Base-by-base conservation (phyloP, 35 echinoderm and acorn worm genomes). In the Antedon bifida region DNA sequence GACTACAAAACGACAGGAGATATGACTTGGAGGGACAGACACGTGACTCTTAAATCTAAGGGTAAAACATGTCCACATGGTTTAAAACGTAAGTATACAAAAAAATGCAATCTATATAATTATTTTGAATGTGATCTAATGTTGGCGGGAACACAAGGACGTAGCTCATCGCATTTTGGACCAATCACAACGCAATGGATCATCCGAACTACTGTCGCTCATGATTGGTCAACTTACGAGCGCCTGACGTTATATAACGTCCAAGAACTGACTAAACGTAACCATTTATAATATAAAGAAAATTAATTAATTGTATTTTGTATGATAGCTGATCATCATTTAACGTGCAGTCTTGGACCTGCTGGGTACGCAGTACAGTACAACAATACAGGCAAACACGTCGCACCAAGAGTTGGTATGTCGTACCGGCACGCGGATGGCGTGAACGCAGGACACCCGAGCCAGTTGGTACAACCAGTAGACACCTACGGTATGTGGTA, bases 361-460 rank as follows among this genome's bases (percentile, higher is more conserved):
- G 90, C 90, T 30, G 64, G 81, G 30, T 91, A 91, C 39, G 84
- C 81, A 26, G 95, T 92, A 0, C 74, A 77, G 3, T 90, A 99
- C 38, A 56, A 36, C n/a, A 85, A 92, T 34, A 99, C 95, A 0
- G 95, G 95, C 17, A 99, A 90, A 81, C 90, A 99, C 79, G n/a
- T n/a, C n/a, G 95, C 95, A n/a, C 95, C 95, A 19, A 89, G 83
- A 17, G 30, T 92, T 19, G 92, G 95, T 78, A 38, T 90, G 33
- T 85, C 88, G 0, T 92, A 90, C 8, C 81, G 95, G 30, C 95
- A 99, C 35, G 21, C 78, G 30, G 85, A 92, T 16, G 91, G 88
- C 8, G 91, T 92, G 19, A 99, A 99, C 73, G 94, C 88, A 1
- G 95, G 95, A 2, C 95, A 92, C 82, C 95, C 95, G 0, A 90